phyloP scores from a whole-genome alignment of 2,888 invertebrate genomes.

The Trissolcus brochymenae region DNA sequence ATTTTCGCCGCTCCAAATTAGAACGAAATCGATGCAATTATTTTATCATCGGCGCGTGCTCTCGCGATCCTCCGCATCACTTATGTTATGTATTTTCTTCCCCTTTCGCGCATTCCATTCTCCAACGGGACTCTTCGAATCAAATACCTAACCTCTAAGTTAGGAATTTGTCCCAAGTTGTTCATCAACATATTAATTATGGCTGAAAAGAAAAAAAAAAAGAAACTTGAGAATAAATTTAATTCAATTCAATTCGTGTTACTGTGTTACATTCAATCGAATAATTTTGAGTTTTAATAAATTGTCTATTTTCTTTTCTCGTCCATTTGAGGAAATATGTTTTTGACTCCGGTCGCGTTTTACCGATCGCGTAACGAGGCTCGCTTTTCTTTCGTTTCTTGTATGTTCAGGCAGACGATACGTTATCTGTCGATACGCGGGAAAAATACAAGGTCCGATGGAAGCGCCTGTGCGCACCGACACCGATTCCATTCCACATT shows the following conservation, averaged over 20 bases:
- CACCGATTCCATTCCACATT: constrained; percentile 37
- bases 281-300: no score
- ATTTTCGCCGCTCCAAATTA: constrained; percentile 37
- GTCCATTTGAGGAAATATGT: no score
- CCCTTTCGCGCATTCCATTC: not conserved
- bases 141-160: no score
- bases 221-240: no score
- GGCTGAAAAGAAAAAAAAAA: no score
- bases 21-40: constrained; percentile 37
- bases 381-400: constrained; percentile 52
- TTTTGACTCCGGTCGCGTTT: constrained; percentile 11
- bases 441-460: constrained; percentile 62
- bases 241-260: no score
- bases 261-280: no score
- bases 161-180: no score
- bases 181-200: no score
- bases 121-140: not conserved
- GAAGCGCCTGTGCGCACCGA: constrained; percentile 44
- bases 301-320: no score
- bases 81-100: constrained; percentile 1
- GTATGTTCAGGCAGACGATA: constrained; percentile 57
- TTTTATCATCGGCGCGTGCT: constrained; percentile 34
- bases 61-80: not conserved
- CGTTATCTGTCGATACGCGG: constrained; percentile 64
- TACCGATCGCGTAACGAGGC: constrained; percentile 53